These are phyloP conservation scores for Sander vitreus DNA, from an alignment of 2,113 vertebrate species.

Conservation along the genomic window DNA sequence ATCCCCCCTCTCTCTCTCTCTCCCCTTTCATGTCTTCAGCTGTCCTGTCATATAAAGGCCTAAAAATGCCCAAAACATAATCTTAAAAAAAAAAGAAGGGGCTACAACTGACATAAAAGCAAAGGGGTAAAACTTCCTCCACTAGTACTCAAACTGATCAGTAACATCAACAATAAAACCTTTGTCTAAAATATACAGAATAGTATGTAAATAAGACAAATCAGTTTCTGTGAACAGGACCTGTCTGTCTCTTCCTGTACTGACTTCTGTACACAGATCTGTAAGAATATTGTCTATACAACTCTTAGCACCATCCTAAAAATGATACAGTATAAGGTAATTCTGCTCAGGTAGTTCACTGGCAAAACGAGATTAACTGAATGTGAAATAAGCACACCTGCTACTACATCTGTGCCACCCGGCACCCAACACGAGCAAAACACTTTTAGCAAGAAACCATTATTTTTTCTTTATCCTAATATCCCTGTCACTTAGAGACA, in stretches of 20 bases:
- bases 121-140: background rate
- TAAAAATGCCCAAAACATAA: too few species aligned
- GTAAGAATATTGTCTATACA: background rate
- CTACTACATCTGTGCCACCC: constrained; percentile 4
- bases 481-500: constrained; percentile 11
- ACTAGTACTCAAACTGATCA: background rate
- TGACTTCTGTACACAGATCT: background rate
- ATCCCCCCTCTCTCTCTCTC: too few species aligned
- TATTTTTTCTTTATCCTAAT: background rate
- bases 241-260: background rate
- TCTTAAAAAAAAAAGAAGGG: too few species aligned
- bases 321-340: background rate
- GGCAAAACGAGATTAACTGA: background rate
- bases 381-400: background rate
- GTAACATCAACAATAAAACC: background rate
- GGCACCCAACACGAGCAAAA: background rate
- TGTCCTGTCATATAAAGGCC: too few species aligned
- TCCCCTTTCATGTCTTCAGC: too few species aligned
- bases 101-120: too few species aligned
- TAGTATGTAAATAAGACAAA: background rate
- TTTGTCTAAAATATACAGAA: background rate
- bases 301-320: background rate
- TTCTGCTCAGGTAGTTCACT: background rate
- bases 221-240: background rate
- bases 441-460: constrained; percentile 9